Percentiles rank a stretch among this genome's conserved stretches.
phyloP scores from a whole-genome alignment of 2,888 invertebrate species.

The Eristalinus aeneus region DNA sequence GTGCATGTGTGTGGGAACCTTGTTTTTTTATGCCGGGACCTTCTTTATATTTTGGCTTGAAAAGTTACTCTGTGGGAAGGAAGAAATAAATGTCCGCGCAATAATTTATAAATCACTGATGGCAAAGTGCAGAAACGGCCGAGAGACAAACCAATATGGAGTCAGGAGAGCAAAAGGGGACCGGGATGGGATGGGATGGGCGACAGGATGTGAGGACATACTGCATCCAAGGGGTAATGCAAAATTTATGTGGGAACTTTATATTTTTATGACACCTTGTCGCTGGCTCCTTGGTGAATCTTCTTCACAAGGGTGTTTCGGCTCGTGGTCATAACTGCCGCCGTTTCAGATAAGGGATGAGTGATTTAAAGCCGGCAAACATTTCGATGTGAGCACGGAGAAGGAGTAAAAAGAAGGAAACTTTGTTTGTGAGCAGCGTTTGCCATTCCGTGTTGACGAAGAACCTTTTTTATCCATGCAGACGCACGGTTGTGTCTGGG shows the following conservation, averaged over 20 bases:
- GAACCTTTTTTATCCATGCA: no score
- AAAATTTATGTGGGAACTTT: conserved; percentile 38
- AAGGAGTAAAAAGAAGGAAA: not conserved
- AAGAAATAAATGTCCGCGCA: conserved; percentile 44
- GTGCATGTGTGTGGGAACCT: not conserved
- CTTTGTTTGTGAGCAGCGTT: not conserved
- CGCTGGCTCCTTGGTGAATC: not conserved
- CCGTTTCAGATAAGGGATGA: not conserved
- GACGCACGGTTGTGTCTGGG: no score
- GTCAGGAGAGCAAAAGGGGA: not conserved
- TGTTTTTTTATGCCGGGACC: conserved; percentile 3
- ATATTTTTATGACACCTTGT: conserved; percentile 10
- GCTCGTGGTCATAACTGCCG: not conserved
- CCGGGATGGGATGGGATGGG: not conserved
- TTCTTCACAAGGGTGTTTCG: not conserved
- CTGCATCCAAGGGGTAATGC: conserved; percentile 17
- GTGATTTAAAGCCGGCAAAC: not conserved
- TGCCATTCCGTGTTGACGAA: not conserved
- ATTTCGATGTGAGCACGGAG: not conserved
- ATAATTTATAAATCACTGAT: conserved; percentile 54
- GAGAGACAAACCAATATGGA: conserved; percentile 14
- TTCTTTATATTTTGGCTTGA: not conserved
- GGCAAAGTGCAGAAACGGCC: conserved; percentile 11
- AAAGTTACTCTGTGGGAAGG: conserved; percentile 19
- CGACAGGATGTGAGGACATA: conserved; percentile 22